phyloP scores from a whole-genome alignment of 2,797 vertebrate genomes.

The Fratercula arctica region DNA sequence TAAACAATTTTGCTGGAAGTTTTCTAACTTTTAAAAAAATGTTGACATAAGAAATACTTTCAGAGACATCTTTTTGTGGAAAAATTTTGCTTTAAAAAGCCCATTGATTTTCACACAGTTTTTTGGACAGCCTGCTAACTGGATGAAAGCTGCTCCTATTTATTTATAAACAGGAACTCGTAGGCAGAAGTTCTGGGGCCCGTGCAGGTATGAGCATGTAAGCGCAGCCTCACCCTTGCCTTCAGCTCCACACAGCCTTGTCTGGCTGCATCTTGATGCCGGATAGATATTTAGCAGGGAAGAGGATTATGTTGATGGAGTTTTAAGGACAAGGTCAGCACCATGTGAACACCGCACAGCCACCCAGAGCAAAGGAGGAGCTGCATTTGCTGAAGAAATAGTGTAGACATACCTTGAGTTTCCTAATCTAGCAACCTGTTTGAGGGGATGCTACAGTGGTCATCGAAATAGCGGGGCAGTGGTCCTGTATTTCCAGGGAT shows the following conservation, averaged over 20 bases:
- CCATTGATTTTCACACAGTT: not conserved
- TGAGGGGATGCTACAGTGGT: not conserved
- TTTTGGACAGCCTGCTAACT: not conserved
- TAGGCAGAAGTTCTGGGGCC: not conserved
- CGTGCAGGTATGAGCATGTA: accelerated
- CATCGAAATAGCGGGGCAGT: not conserved
- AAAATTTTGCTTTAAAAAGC: constrained; percentile 14
- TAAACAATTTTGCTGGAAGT: not conserved
- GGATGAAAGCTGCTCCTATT: not conserved
- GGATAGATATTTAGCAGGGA: not conserved
- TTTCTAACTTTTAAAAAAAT: not conserved
- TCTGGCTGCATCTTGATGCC: not conserved
- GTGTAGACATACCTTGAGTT: accelerated
- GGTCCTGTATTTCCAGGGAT: not conserved
- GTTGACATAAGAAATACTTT: not conserved
- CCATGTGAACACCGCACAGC: not conserved
- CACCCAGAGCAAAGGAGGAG: not conserved
- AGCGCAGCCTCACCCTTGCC: not conserved
- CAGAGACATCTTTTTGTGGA: not conserved
- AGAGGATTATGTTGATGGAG: not conserved
- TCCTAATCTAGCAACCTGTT: not conserved
- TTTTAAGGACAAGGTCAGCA: not conserved
- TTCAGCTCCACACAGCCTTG: not conserved
- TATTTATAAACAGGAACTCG: not conserved
- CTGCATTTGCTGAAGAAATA: not conserved